Evolutionary conservation across 2,113 vertebrate genomes (phyloP), one percentile per base, ranked within the genome.

Genomic region (Oreotragus oreotragus): DNA sequence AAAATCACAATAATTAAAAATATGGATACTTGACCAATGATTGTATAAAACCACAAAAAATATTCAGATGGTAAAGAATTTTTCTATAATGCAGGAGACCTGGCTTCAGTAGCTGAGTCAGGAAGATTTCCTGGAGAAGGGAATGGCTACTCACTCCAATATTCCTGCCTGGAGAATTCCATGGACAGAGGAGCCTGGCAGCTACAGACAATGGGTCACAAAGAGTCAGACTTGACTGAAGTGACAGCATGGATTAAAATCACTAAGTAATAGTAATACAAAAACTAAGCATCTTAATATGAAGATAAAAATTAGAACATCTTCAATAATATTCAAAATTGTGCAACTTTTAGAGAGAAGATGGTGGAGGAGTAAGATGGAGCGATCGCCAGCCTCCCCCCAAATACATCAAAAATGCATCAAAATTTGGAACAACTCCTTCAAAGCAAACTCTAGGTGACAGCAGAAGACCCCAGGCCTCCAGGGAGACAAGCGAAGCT

Each of bases 1-100:
- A 96, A 45, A 90, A 80, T 39, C 21, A 58, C 2, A 15, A 28
- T n/a, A 58, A 62, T 33, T 88, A 64, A 17, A 91, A 91, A 91
- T 27, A 87, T 25, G 1, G 4, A 7, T 45, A 83, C 73, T 66
- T 64, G 83, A 51, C 33, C n/a, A 83, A 33, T 47, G 21, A 27
- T 15, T 77, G 15, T 25, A 60, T 62, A 77, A 62, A 83, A 27
- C 25, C 33, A 77, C 36, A 43, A 45, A 91, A 55, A 62, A 73
- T 17, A 81, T 3, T 88, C 87, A 58, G 28, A 45, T 23, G 19
- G n/a, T 39, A 36, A 73, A 73, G 19, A 73, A 2, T 23, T 23
- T 73, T 23, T 36, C 66, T 73, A 21, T 21, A 73, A 1, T 73
- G 66, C 10, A 73, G 4, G 66, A 73, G 19, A 39, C 17, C n/a